Evolutionary conservation across 2,113 vertebrate species (phyloP).

Genomic region (Lycocorax pyrrhopterus): DNA sequence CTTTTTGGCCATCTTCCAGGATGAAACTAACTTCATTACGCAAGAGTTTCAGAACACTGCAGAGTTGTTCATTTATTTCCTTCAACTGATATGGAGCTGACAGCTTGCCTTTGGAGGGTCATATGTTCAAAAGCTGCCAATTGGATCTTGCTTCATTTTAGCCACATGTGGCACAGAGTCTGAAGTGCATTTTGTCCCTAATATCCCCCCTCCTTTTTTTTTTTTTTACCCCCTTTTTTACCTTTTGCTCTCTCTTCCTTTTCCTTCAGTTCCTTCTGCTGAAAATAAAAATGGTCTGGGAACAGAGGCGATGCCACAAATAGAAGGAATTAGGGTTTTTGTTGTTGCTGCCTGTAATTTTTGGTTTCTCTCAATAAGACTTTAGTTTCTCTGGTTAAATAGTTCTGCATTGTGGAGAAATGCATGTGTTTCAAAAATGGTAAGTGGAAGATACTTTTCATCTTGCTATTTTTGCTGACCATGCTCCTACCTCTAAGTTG

Average conservation of each 20-base stretch:
- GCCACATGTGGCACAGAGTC: background rate
- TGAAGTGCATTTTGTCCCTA: background rate
- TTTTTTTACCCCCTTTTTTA: background rate
- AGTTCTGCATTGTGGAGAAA: background rate
- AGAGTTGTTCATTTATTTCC: constrained; percentile 34
- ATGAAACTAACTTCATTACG: constrained; percentile 23
- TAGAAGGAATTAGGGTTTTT: background rate
- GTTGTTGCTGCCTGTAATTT: constrained; percentile 16
- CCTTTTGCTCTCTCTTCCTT: background rate
- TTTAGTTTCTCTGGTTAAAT: background rate
- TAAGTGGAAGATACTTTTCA: background rate
- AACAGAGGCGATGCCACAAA: constrained; percentile 1
- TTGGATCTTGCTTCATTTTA: background rate
- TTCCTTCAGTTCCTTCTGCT: background rate
- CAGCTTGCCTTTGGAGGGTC: constrained; percentile 24
- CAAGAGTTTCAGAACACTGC: constrained; percentile 13
- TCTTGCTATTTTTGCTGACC: background rate
- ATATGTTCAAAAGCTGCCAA: constrained; percentile 16
- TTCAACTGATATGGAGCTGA: constrained; percentile 1
- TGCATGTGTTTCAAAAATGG: background rate
- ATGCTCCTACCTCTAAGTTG: background rate
- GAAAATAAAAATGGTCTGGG: background rate
- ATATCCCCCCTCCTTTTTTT: accelerated
- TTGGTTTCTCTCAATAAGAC: constrained; percentile 32
- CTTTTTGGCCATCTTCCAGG: constrained; percentile 26